phyloP scores from a whole-genome alignment of 2,888 invertebrate species.

The Thelaira solivaga region DNA sequence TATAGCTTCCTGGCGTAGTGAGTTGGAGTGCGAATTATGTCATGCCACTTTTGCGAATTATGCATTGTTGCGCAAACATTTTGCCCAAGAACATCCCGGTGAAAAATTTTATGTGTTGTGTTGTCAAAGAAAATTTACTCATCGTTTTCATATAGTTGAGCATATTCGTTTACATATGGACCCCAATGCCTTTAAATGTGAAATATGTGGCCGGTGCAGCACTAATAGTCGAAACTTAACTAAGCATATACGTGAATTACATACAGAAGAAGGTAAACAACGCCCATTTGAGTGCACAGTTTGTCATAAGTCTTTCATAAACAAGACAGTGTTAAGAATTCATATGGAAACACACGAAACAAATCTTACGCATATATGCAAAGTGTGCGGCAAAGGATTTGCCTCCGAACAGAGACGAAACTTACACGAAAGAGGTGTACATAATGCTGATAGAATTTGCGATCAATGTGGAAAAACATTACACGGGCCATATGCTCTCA shows the following conservation, averaged over 20 bases:
- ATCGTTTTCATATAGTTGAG: conserved; percentile 65
- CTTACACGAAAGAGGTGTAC: conserved; percentile 58
- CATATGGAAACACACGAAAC: conserved; percentile 65
- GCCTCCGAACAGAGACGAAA: conserved; percentile 58
- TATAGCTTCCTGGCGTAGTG: conserved; percentile 55
- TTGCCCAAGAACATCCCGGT: conserved; percentile 57
- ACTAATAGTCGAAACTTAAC: conserved; percentile 60
- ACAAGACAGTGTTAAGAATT: conserved; percentile 57
- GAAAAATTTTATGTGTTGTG: conserved; percentile 63
- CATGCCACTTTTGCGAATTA: conserved; percentile 52
- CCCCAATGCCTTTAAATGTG: conserved; percentile 65
- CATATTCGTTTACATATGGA: conserved; percentile 65
- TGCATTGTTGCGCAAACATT: conserved; percentile 63
- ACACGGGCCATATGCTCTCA: conserved; percentile 56
- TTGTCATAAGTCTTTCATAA: conserved; percentile 63
- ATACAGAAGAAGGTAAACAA: conserved; percentile 44
- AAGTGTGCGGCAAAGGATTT: conserved; percentile 65
- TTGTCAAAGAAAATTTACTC: conserved; percentile 64
- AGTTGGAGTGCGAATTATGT: conserved; percentile 64
- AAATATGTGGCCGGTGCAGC: conserved; percentile 62
- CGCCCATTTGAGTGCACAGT: conserved; percentile 58
- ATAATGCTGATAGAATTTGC: conserved; percentile 56
- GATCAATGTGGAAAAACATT: conserved; percentile 63
- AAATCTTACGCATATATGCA: conserved; percentile 62
- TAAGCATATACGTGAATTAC: conserved; percentile 62